Percentiles rank a stretch among this genome's conserved stretches.
Conservation (phyloP, 2,113 vertebrate species). For the Potamarius usumacintae region DNA sequence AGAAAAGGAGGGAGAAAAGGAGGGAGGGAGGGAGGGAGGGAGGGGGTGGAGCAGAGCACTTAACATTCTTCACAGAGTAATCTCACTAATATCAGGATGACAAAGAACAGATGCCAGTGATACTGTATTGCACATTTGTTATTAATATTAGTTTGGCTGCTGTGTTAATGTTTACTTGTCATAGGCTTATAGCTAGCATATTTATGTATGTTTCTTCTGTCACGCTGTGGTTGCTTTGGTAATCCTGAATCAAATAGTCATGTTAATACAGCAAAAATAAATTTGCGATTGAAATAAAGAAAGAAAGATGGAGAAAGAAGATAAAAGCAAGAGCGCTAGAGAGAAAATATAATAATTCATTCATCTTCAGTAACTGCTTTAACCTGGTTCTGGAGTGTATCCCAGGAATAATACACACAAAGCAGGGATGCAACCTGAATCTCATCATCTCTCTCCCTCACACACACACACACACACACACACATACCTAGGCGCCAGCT, state of each 20-base stretch:
- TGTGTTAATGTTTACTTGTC: not conserved
- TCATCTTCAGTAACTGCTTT: not conserved
- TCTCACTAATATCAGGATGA: not conserved
- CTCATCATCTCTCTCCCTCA: not conserved
- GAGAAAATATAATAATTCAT: not conserved
- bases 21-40: conserved; percentile 14
- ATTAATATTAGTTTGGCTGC: not conserved
- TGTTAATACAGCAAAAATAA: not conserved
- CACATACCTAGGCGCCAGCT: not conserved
- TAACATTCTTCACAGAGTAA: conserved; percentile 14
- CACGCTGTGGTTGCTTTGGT: not conserved
- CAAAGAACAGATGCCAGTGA: conserved; percentile 7
- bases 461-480: not conserved
- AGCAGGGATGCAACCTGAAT: not conserved
- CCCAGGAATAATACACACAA: not conserved
- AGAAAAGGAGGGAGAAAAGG: conserved; percentile 27
- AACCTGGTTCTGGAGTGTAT: not conserved
- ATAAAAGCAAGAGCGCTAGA: not conserved
- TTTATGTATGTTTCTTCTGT: not conserved
- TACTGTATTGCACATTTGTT: conserved; percentile 9
- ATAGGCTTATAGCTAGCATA: not conserved
- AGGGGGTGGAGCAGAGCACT: conserved; percentile 1
- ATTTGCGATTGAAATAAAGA: conserved; percentile 15
- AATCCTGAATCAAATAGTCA: not conserved
- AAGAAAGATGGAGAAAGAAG: not conserved